A percentile compares a stretch with the other conserved stretches of the same genome.
These are phyloP conservation scores for Micromys minutus DNA, from an alignment of 2,113 vertebrate genomes.

Conservation along the genomic window DNA sequence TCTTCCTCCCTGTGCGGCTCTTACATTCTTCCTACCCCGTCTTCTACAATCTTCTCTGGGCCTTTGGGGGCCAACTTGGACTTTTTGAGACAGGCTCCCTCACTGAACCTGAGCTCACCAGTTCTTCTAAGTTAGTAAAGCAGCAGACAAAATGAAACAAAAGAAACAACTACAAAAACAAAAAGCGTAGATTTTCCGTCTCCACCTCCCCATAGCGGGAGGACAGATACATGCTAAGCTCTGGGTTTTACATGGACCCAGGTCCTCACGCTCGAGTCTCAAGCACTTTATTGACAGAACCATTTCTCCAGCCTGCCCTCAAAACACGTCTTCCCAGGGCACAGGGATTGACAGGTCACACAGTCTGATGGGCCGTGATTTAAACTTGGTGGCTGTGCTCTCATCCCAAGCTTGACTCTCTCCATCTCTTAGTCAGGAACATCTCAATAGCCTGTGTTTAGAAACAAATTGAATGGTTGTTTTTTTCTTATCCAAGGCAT, in stretches of 20 bases:
- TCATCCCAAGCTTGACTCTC: background rate
- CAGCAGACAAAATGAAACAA: too few relatives aligned
- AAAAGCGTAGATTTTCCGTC: background rate
- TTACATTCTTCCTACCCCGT: background rate
- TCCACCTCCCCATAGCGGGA: background rate
- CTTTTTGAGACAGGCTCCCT: background rate
- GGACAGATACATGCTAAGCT: background rate
- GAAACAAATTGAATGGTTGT: background rate
- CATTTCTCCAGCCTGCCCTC: background rate
- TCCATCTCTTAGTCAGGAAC: rapidly evolving
- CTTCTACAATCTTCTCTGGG: background rate
- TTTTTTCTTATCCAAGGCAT: background rate
- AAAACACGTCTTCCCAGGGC: background rate
- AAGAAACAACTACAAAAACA: too few relatives aligned
- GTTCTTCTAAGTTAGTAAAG: background rate
- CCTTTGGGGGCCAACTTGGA: background rate
- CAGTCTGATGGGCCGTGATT: rapidly evolving
- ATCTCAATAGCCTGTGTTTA: background rate
- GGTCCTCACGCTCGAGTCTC: background rate
- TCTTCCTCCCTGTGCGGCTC: background rate
- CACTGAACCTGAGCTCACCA: background rate
- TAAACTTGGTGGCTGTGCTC: background rate
- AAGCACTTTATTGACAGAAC: background rate
- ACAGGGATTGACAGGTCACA: background rate
- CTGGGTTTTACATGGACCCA: background rate